A percentile compares a stretch with the other conserved stretches of the same genome.
phyloP scores from a whole-genome alignment of 2,113 vertebrate genomes.

The Bolborhynchus lineola region DNA sequence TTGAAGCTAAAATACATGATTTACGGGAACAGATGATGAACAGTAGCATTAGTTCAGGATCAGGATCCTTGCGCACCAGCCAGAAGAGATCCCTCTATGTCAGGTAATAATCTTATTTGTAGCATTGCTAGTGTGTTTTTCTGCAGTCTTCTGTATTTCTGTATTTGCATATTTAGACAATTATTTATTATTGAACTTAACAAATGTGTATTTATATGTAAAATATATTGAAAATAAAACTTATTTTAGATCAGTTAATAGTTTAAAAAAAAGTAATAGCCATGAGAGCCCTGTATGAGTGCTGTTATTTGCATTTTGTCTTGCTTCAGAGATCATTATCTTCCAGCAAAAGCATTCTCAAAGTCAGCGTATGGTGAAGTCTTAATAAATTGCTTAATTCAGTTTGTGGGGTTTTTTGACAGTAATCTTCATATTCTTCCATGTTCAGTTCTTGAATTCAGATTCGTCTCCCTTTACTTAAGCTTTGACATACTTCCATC shows the following conservation, averaged over 20 bases:
- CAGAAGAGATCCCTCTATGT: constrained; percentile 96
- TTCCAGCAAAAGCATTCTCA: not conserved
- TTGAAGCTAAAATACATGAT: constrained; percentile 97
- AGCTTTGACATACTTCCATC: not conserved
- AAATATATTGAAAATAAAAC: not conserved
- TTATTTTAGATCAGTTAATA: not conserved
- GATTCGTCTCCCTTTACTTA: not conserved
- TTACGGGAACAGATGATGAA: constrained; percentile 98
- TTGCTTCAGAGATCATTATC: not conserved
- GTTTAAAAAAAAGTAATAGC: not conserved
- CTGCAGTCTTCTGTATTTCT: not conserved
- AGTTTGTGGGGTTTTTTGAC: not conserved
- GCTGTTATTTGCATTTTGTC: not conserved
- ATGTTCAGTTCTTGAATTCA: not conserved
- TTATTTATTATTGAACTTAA: not conserved
- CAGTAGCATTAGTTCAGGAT: constrained; percentile 96
- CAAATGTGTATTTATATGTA: not conserved
- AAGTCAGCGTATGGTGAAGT: not conserved
- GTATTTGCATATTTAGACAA: not conserved
- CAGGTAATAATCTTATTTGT: constrained; percentile 75
- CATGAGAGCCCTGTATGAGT: not conserved
- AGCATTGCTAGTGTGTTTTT: not conserved
- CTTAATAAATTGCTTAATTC: not conserved
- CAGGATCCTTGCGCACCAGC: constrained; percentile 90
- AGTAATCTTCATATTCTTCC: not conserved